Conservation (phyloP, 2,113 vertebrate species). For the Fregata magnificens region DNA sequence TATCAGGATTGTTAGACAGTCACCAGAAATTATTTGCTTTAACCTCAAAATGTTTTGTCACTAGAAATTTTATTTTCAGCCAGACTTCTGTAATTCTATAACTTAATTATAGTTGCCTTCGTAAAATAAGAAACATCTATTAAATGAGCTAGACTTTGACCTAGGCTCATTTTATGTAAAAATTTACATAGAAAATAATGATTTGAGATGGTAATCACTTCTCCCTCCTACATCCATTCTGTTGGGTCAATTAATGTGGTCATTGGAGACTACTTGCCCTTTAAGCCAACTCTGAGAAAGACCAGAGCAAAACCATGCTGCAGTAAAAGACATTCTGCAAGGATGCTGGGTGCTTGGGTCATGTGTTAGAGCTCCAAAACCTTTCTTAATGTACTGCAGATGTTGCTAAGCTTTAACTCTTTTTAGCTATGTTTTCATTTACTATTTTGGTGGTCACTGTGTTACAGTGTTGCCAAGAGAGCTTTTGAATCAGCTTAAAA, state of each 20-base stretch:
- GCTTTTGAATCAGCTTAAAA: not conserved
- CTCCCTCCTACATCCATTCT: not conserved
- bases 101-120: not conserved
- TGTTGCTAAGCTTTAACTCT: constrained; percentile 26
- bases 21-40: not conserved
- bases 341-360: not conserved
- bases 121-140: not conserved
- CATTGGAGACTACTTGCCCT: not conserved
- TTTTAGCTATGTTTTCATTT: constrained; percentile 18
- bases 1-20: not conserved
- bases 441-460: not conserved
- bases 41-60: not conserved
- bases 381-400: constrained; percentile 51
- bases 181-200: not conserved
- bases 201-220: not conserved
- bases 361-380: constrained; percentile 8
- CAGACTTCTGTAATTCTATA: not conserved
- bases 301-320: constrained; percentile 18
- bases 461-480: not conserved
- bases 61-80: not conserved
- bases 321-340: constrained; percentile 22
- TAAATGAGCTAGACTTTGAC: not conserved
- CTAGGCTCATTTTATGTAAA: not conserved
- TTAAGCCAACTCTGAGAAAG: constrained; percentile 42
- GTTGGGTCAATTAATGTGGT: not conserved